phyloP scores from a whole-genome alignment of 2,113 vertebrate species.

The Axis porcinus region DNA sequence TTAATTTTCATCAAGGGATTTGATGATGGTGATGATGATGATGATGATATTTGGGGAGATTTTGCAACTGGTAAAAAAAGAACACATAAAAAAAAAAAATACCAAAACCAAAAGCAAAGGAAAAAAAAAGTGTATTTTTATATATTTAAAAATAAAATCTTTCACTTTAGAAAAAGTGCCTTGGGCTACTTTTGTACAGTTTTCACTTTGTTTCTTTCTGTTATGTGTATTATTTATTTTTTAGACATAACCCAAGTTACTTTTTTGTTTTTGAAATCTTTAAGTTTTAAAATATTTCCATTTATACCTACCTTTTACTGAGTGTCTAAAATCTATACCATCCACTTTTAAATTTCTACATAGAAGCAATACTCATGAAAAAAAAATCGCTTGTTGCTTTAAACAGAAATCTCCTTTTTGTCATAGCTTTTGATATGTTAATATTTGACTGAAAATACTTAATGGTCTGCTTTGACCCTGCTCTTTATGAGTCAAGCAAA shows the following conservation, averaged over 20 bases:
- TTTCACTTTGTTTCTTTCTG: conserved; percentile 29
- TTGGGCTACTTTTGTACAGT: not conserved
- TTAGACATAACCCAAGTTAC: not conserved
- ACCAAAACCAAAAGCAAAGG: conserved; percentile 35
- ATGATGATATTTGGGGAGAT: not conserved
- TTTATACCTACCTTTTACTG: not conserved
- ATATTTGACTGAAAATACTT: not conserved
- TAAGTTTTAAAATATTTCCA: conserved; percentile 43
- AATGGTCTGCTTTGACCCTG: not conserved
- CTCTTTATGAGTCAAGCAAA: conserved; percentile 55
- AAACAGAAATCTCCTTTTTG: not conserved
- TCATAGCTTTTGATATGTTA: not conserved
- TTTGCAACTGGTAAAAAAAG: conserved; percentile 10
- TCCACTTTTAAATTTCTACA: not conserved
- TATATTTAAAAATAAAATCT: conserved; percentile 46
- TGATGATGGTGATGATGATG: not conserved
- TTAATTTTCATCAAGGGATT: conserved; percentile 42
- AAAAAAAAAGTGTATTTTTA: not conserved
- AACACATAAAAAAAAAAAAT: conserved; percentile 47
- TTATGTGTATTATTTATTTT: conserved; percentile 21
- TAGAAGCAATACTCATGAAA: not conserved
- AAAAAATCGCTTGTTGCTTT: conserved; percentile 1
- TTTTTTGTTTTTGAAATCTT: not conserved
- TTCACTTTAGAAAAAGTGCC: conserved; percentile 50
- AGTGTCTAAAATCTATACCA: not conserved